A percentile compares a stretch with the other conserved stretches of the same genome.
Evolutionary conservation across 2,113 vertebrate species (phyloP).

Genomic region (Phalacrocorax pelagicus): DNA sequence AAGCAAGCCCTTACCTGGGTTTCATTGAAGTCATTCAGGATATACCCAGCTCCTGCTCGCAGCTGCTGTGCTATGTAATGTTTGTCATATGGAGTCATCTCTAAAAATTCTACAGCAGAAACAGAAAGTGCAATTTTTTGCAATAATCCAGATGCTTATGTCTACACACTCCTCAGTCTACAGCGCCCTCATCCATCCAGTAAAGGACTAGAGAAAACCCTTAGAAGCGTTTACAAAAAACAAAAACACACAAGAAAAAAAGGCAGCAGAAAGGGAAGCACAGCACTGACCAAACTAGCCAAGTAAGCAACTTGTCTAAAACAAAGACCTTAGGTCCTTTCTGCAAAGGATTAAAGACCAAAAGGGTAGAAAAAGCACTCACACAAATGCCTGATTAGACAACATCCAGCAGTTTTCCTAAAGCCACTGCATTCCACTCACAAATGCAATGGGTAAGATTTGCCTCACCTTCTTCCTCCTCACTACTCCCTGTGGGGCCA

Average conservation of each 20-base stretch:
- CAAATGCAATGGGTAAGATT: background rate
- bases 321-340: background rate
- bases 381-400: background rate
- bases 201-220: background rate
- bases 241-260: too few species aligned
- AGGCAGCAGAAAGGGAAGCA: too few species aligned
- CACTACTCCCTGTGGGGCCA: conserved; percentile 69
- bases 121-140: background rate
- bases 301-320: background rate
- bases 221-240: background rate
- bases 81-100: conserved; percentile 87
- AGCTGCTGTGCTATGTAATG: conserved; percentile 87
- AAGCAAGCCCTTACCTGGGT: conserved; percentile 81
- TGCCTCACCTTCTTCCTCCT: conserved; percentile 88
- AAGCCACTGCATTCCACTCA: background rate
- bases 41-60: conserved; percentile 89
- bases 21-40: conserved; percentile 94
- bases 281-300: too few species aligned
- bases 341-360: background rate
- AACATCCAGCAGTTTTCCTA: background rate
- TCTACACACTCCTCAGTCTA: background rate
- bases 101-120: conserved; percentile 81
- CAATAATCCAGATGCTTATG: background rate
- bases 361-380: background rate
- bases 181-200: background rate